Base-by-base conservation (phyloP, 1,140 invertebrate genomes). In the Mamestra configurata region DNA sequence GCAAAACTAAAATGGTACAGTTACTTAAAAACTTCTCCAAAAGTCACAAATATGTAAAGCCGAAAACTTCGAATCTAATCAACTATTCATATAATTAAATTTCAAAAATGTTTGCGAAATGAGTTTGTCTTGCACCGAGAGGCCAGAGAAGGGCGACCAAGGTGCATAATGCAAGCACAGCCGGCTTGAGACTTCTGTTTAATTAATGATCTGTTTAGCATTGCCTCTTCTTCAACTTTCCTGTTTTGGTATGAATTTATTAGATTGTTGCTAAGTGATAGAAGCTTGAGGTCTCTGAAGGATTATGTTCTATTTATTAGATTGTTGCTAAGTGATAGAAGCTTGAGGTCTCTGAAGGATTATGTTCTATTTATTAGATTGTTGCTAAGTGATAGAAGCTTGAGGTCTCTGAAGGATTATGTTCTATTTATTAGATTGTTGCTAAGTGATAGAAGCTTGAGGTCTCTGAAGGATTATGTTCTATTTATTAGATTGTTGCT, bases 51-150 rank as follows among this genome's bases (percentile, higher is more conserved):
- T 24, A 49, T 6, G 37, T 49, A 49, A 27, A 68, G 66, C 11
- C 4, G 22, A 5, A 27, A 43, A 24, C 20, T 70, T 27, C 4
- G n/a, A 24, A 68, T 15, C 20, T 24, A 46, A n/a, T 49, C 20
- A 70, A 24, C 13, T 46, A 70, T 68, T 68, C 64, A 68, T 46
- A 27, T 66, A 59, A 59, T 66, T 43, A 66, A 40, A 66, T 40
- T 4, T 66, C n/a, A 13, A 66, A 40, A 66, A 11, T 35, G 31
- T 18, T 64, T n/a, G 59, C 31, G 59, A 64, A 13, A 64, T 8
- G 6, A 11, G 31, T 18, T 37, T 8, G 15, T 2, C 24, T 6
- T 3, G 18, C 0, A 2, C 55, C 10, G 24, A 59, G 18, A 11
- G 10, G 27, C 18, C 7, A 6, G 35, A 31, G n/a, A 20, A n/a